Percentiles rank a stretch among this genome's conserved stretches.
phyloP scores from a whole-genome alignment of 2,113 vertebrate genomes.

The Scomber colias region DNA sequence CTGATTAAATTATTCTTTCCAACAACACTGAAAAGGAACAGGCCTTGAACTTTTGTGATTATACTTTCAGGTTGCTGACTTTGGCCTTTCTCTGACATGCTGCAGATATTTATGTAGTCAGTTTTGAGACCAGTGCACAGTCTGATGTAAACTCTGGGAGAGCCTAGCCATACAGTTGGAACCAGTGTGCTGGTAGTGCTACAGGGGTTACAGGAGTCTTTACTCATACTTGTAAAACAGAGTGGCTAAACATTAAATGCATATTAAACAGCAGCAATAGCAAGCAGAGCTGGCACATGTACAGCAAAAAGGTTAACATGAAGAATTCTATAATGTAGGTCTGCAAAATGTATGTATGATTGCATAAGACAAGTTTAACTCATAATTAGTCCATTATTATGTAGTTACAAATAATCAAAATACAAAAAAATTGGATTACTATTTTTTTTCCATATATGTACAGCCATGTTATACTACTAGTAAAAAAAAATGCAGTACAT shows the following conservation, averaged over 20 bases:
- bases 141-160: slow-evolving; percentile 42
- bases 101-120: slow-evolving; percentile 54
- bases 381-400: no score
- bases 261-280: slow-evolving; percentile 72
- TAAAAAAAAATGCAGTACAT: neutral
- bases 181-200: slow-evolving; percentile 28
- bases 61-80: slow-evolving; percentile 39
- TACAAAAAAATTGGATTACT: neutral
- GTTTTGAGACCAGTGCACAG: slow-evolving; percentile 54
- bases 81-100: slow-evolving; percentile 19
- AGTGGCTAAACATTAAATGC: slow-evolving; percentile 49
- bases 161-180: slow-evolving; percentile 50
- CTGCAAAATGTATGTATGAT: neutral
- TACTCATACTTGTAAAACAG: slow-evolving; percentile 26
- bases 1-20: slow-evolving; percentile 49
- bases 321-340: neutral
- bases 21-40: slow-evolving; percentile 41
- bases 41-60: slow-evolving; percentile 17
- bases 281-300: slow-evolving; percentile 70
- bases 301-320: slow-evolving; percentile 58
- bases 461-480: neutral
- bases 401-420: neutral
- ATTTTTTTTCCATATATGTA: slow-evolving; percentile 1
- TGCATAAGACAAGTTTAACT: neutral
- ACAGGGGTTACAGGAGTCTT: slow-evolving; percentile 7